Evolutionary conservation across 2,113 vertebrate genomes (phyloP), one percentile per base, ranked within the genome.

Genomic region (Gobius niger): DNA sequence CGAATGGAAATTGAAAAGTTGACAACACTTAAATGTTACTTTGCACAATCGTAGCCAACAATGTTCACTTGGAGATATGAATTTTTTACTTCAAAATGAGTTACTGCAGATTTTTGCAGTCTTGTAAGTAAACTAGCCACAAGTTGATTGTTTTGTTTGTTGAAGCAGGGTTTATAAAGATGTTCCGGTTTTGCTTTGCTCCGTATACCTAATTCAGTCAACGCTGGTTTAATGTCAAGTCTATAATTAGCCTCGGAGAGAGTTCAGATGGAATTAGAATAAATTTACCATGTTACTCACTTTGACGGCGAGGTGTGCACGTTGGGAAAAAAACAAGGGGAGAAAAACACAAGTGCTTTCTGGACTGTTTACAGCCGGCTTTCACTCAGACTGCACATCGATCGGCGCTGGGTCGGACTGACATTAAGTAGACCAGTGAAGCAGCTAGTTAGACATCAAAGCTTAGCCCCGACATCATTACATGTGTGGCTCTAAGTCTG

Each of bases 361-460:
- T 41, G 69, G 68, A 18, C 63, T 81, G 75, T 85, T 83, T 82
- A 72, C 72, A 64, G 67, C 64, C 64, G 73, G 61, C 61, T 73
- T 77, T 10, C 64, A 65, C 63, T 78, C 24, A 11, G 64, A 67
- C 54, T 75, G 24, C 57, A 63, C 61, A 85, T 88, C 67, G 68
- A 90, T 83, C 18, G 54, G 49, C 72, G 11, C 76, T 77, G 70
- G 73, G 0, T 42, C 70, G 53, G 73, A 76, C 78, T 76, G 81
- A 78, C 77, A 84, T 82, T 77, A 87, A 74, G 69, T 78, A 72
- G 77, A 85, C 72, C 82, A 84, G 77, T 83, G 82, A 84, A 88
- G 87, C 87, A 84, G 73, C 73, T 84, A 86, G 82, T 84, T 77
- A 75, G 70, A 78, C 72, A 77, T 67, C 49, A 73, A 77, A 76